Percentiles rank a stretch among this genome's conserved stretches.
Evolutionary conservation across 2,113 vertebrate species (phyloP).

Genomic region (Etheostoma cragini): DNA sequence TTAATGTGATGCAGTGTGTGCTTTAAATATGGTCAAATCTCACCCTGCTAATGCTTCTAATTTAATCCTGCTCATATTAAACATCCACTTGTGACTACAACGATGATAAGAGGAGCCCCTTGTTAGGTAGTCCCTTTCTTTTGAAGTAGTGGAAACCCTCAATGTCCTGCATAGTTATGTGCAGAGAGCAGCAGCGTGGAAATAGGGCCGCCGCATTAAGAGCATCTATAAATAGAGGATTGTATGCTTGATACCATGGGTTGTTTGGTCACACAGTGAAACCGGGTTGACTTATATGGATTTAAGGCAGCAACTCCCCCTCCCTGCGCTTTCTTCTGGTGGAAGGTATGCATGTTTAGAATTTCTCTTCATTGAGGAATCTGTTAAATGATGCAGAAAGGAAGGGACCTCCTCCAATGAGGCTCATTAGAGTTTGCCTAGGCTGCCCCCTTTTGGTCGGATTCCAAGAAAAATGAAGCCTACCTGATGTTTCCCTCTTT

Average conservation of each 20-base stretch:
- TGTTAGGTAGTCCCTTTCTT: conserved; percentile 86
- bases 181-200: conserved; percentile 86
- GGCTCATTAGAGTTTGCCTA: conserved; percentile 76
- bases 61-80: conserved; percentile 40
- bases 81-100: conserved; percentile 18
- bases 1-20: background rate
- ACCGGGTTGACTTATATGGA: conserved; percentile 90
- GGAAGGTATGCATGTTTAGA: conserved; percentile 78
- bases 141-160: conserved; percentile 86
- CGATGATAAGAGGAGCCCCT: conserved; percentile 83
- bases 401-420: conserved; percentile 42
- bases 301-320: conserved; percentile 71
- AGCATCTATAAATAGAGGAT: conserved; percentile 91
- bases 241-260: conserved; percentile 88
- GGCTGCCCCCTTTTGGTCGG: conserved; percentile 86
- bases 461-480: conserved; percentile 70
- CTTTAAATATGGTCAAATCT: conserved; percentile 20
- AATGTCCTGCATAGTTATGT: conserved; percentile 89
- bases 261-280: conserved; percentile 89
- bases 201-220: conserved; percentile 85
- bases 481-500: conserved; percentile 37
- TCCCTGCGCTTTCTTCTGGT: conserved; percentile 48
- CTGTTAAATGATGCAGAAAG: conserved; percentile 63
- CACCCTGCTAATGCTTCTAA: conserved; percentile 10
- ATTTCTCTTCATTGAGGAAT: conserved; percentile 79